Percentiles rank a stretch among this genome's conserved stretches.
These are phyloP conservation scores for Ylistrum balloti DNA, from an alignment of 1,140 invertebrate genomes.

Conservation along the genomic window DNA sequence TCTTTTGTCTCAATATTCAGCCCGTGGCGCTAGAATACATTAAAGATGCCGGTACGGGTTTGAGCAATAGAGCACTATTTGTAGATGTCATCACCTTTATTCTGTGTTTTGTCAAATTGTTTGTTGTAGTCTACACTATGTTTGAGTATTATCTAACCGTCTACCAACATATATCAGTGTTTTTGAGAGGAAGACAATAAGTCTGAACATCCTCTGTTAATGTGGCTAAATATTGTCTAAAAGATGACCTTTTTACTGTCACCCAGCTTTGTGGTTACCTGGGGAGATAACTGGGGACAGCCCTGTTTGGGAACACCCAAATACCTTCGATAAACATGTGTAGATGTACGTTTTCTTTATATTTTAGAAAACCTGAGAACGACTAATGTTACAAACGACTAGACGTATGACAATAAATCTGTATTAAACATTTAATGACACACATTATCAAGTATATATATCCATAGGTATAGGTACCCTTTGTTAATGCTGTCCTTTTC, in stretches of 20 bases:
- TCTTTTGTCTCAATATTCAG: slow-evolving; percentile 34
- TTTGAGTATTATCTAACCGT: slow-evolving; percentile 1
- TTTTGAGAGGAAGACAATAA: not conserved
- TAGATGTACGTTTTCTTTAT: not conserved
- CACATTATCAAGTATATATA: not conserved
- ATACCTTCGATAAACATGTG: slow-evolving; percentile 5
- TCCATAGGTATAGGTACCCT: not conserved
- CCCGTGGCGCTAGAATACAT: slow-evolving; percentile 23
- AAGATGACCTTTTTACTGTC: slow-evolving; percentile 27
- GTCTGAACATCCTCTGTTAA: not conserved
- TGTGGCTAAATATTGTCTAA: not conserved
- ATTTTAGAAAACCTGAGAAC: not conserved
- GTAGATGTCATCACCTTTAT: slow-evolving; percentile 34
- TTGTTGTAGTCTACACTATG: not conserved
- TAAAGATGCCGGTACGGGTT: slow-evolving; percentile 1
- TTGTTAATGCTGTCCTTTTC: no score
- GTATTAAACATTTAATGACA: not conserved
- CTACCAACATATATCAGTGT: not conserved
- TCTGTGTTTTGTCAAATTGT: slow-evolving; percentile 27
- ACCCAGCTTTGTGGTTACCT: not conserved
- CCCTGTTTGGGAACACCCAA: not conserved
- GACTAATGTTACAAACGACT: not conserved
- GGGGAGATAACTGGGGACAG: not conserved
- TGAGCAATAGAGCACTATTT: slow-evolving; percentile 7
- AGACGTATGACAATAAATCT: not conserved